Evolutionary conservation across 1,140 invertebrate genomes (phyloP).

Genomic region (Lepidotrigona ventralis): DNA sequence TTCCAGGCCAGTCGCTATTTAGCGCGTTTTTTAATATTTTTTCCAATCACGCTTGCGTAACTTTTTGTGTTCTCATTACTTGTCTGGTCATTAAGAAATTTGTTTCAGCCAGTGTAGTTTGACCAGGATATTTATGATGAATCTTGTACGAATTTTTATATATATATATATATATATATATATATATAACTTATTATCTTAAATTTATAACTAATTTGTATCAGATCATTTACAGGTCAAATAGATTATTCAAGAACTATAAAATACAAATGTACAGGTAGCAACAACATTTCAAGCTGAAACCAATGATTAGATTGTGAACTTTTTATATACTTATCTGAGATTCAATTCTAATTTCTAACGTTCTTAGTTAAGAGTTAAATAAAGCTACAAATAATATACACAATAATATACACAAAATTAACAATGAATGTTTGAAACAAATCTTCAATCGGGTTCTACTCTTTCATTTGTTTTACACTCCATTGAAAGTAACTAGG

Average conservation of each 20-base stretch:
- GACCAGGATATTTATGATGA: too few species aligned
- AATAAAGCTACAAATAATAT: not conserved
- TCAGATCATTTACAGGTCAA: too few species aligned
- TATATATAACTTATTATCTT: too few species aligned
- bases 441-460: not conserved
- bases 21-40: not conserved
- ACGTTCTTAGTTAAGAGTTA: too few species aligned
- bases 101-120: not conserved
- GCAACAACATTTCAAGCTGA: too few species aligned
- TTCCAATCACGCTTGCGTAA: not conserved
- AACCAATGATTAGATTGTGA: too few species aligned
- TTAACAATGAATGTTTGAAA: not conserved
- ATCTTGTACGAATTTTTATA: too few species aligned
- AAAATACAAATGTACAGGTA: too few species aligned
- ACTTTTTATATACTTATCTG: not conserved
- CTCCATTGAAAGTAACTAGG: not conserved
- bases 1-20: slow-evolving; percentile 23
- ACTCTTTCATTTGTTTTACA: not conserved
- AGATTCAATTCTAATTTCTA: too few species aligned
- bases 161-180: too few species aligned
- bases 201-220: too few species aligned
- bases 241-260: too few species aligned
- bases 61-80: not conserved
- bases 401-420: not conserved
- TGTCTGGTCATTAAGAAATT: not conserved